Base-by-base conservation (phyloP, 2,797 vertebrate species). In the Botia kubotai region DNA sequence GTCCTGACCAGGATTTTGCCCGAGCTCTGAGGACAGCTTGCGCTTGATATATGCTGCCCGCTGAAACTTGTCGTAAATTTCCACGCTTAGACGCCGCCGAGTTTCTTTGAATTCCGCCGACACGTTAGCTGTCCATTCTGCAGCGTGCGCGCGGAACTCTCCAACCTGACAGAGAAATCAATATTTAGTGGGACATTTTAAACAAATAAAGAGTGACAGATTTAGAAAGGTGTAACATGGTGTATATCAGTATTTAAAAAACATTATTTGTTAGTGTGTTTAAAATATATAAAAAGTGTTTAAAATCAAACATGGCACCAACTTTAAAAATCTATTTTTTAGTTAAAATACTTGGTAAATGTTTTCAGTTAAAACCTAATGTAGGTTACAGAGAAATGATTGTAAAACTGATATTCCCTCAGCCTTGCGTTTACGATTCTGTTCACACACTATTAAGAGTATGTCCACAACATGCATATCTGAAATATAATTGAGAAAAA, bases 71-170 rank as follows among this genome's bases (percentile, higher is more conserved):
- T 99, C 97, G 0, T 97, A 97, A 86, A 99, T 96, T 89, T 99
- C 97, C 69, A 99, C 95, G 0, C 97, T 99, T 29, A 99, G 93
- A 17, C 97, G 95, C 46, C 97, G 90, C 2, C 97, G 93, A 0
- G 97, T 99, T 90, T 98, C 97, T 90, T 98, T 98, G 89, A 99
- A 96, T 88, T 99, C 97, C 0, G 97, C 97, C 0, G 97, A 98
- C 85, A 99, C 97, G 0, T 97, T 98, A 17, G 97, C 97, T 0
- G 96, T 97, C 97, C 97, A 99, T 91, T 99, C 97, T 0, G 97
- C 97, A 0, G 97, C 97, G 0, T 99, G 97, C n/a, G 97, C 97
- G 63, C 97, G 91, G 89, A 99, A 97, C 89, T 99, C 97, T 23
- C 95, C 97, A 0, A 98, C 97, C 97, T 99, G 50, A 12, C 29